Evolutionary conservation across 2,888 invertebrate genomes (phyloP).

Genomic region (Platycnemis pennipes): DNA sequence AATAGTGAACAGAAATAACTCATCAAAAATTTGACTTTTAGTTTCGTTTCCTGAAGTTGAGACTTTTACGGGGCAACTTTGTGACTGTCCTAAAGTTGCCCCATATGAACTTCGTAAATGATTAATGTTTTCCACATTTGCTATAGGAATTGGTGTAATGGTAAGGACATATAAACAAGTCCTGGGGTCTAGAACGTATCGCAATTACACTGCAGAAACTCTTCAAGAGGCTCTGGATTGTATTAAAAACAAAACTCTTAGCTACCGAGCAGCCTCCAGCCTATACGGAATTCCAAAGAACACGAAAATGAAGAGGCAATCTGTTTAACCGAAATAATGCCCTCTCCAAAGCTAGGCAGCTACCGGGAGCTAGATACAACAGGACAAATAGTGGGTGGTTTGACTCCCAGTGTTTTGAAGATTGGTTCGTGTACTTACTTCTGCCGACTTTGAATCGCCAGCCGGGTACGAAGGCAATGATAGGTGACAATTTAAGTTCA

Average conservation of each 20-base stretch:
- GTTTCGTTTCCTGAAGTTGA: background rate
- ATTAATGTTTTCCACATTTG: background rate
- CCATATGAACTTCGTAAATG: background rate
- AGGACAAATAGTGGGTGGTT: too few species aligned
- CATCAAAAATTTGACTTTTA: background rate
- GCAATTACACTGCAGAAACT: background rate
- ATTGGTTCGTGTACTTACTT: constrained; percentile 4
- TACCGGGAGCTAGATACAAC: too few species aligned
- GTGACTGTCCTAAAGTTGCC: background rate
- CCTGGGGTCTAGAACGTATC: background rate
- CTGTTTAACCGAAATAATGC: too few species aligned
- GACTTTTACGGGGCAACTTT: background rate
- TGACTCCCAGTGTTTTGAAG: background rate
- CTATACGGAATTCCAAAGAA: constrained; percentile 65
- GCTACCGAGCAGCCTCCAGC: constrained; percentile 6
- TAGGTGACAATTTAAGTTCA: constrained; percentile 59
- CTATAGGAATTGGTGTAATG: background rate
- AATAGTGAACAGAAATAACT: background rate
- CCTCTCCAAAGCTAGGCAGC: too few species aligned
- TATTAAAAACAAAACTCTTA: background rate
- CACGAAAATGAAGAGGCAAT: too few species aligned
- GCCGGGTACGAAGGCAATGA: background rate
- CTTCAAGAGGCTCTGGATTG: background rate
- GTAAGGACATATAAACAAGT: background rate
- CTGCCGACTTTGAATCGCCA: constrained; percentile 45